These are phyloP conservation scores for pig (Sus scrofa) DNA, from an alignment of 2,113 vertebrate genomes.

Conservation along the genomic window DNA sequence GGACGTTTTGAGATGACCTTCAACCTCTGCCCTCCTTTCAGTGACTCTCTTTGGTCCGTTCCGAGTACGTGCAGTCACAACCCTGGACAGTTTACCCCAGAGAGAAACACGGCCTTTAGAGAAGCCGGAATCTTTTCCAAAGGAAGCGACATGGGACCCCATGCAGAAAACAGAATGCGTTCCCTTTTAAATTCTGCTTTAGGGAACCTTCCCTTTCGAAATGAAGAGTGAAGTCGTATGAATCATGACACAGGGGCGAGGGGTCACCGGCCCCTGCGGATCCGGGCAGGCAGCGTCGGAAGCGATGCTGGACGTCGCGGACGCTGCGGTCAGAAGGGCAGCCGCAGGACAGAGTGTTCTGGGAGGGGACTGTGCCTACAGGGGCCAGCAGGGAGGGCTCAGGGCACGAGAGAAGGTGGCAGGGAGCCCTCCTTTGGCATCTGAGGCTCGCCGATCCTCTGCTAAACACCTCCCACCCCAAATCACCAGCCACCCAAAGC, in stretches of 20 bases:
- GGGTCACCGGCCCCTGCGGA: not conserved
- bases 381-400: not conserved
- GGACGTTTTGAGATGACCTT: not conserved
- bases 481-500: not conserved
- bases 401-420: not conserved
- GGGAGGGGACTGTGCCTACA: not conserved
- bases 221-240: not conserved
- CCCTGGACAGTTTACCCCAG: not conserved
- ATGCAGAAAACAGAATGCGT: not conserved
- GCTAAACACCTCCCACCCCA: accelerated
- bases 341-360: accelerated
- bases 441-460: not conserved
- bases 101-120: not conserved
- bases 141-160: not conserved
- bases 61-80: not conserved
- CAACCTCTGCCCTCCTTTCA: not conserved
- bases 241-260: not conserved
- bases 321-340: not conserved
- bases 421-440: no score
- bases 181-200: not conserved
- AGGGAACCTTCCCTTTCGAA: not conserved
- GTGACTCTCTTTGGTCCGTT: not conserved
- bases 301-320: accelerated
- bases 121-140: not conserved
- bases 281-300: not conserved